A percentile compares a stretch with the other conserved stretches of the same genome.
Conservation (phyloP, 2,797 vertebrate genomes). For the Semaprochilodus insignis region DNA sequence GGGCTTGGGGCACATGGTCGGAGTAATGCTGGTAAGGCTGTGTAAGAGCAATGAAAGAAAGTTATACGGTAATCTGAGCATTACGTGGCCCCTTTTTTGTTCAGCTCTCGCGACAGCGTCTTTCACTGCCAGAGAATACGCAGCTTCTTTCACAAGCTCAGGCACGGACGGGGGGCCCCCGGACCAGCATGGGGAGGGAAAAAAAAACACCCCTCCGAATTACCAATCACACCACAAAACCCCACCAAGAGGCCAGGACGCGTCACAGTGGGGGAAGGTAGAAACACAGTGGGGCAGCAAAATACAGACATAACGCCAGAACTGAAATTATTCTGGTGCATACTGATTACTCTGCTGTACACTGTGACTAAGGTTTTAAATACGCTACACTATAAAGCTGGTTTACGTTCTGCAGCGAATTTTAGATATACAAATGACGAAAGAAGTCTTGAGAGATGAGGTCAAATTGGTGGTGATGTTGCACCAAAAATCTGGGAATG, state of each 20-base stretch:
- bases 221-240: constrained; percentile 62
- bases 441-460: too few relatives aligned
- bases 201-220: constrained; percentile 58
- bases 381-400: too few relatives aligned
- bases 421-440: too few relatives aligned
- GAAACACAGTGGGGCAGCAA: background rate
- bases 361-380: too few relatives aligned
- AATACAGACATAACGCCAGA: too few relatives aligned
- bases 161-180: constrained; percentile 70
- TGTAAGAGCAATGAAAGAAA: constrained; percentile 44
- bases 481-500: too few relatives aligned
- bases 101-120: constrained; percentile 70
- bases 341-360: too few relatives aligned
- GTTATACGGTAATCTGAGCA: constrained; percentile 72
- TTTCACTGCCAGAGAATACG: constrained; percentile 71
- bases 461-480: too few relatives aligned
- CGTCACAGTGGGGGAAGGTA: background rate
- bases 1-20: constrained; percentile 28
- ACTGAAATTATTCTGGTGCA: too few relatives aligned
- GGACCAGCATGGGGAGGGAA: constrained; percentile 60
- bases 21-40: constrained; percentile 26
- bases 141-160: constrained; percentile 71
- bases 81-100: constrained; percentile 77
- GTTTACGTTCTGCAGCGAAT: too few relatives aligned
- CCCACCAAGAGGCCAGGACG: constrained; percentile 1